A percentile compares a stretch with the other conserved stretches of the same genome.
phyloP scores from a whole-genome alignment of 2,797 vertebrate genomes.

The Protonibea diacanthus region DNA sequence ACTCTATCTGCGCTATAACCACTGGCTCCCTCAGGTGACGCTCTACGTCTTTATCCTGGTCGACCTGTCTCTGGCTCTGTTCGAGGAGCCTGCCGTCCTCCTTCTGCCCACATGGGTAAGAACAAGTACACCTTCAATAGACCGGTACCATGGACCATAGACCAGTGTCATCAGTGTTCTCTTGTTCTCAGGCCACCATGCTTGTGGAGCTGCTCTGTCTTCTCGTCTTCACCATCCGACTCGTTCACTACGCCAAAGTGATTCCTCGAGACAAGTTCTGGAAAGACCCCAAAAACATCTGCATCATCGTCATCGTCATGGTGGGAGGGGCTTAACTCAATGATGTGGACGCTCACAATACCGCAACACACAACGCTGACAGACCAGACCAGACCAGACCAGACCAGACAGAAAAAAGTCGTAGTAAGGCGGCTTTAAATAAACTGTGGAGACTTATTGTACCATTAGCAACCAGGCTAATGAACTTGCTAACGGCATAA shows the following conservation, averaged over 20 bases:
- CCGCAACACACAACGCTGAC: too few relatives aligned
- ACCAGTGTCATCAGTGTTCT: background rate
- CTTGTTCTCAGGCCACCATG: conserved; percentile 84
- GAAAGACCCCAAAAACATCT: conserved; percentile 96
- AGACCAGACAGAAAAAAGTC: too few relatives aligned
- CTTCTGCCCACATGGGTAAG: conserved; percentile 89
- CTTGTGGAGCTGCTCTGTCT: conserved; percentile 90
- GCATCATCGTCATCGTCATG: conserved; percentile 88
- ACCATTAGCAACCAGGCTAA: too few relatives aligned
- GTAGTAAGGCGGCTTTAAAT: too few relatives aligned
- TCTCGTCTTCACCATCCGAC: conserved; percentile 86
- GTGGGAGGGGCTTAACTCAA: conserved; percentile 71
- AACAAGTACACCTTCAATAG: background rate
- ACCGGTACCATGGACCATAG: too few relatives aligned
- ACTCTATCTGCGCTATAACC: conserved; percentile 92
- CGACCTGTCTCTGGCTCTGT: conserved; percentile 89
- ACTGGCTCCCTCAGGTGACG: conserved; percentile 85
- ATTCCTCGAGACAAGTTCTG: conserved; percentile 89
- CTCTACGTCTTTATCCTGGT: conserved; percentile 91
- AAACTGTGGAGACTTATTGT: too few relatives aligned
- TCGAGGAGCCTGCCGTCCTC: conserved; percentile 91
- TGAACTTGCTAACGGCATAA: too few relatives aligned
- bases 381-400: too few relatives aligned
- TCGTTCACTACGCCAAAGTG: conserved; percentile 91
- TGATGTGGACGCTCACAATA: too few relatives aligned